Evolutionary conservation across 2,113 vertebrate species (phyloP).

Genomic region (Cricetomys ansorgei): DNA sequence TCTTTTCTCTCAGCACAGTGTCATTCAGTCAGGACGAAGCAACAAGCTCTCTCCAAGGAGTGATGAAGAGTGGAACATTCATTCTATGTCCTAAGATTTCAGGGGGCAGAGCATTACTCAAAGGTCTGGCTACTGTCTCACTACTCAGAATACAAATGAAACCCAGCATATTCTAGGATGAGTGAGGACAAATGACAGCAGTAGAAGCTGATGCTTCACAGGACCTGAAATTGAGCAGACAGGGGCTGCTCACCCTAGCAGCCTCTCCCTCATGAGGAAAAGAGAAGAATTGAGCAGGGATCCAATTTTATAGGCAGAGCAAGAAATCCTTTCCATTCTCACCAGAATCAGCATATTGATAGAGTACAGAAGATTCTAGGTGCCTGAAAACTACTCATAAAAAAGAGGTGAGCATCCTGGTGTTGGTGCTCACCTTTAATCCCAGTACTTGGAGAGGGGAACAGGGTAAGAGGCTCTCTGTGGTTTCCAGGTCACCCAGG

Average conservation of each 20-base stretch:
- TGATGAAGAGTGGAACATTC: background rate
- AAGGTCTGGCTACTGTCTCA: background rate
- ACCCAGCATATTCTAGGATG: background rate
- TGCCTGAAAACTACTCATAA: background rate
- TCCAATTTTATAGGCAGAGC: background rate
- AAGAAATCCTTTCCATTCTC: background rate
- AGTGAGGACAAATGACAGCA: background rate
- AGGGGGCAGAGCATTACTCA: background rate
- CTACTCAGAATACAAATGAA: background rate
- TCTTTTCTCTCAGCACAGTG: background rate
- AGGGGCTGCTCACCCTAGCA: too few species aligned
- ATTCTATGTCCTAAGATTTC: background rate
- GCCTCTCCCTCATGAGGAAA: background rate
- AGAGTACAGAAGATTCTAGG: background rate
- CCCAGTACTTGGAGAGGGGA: background rate
- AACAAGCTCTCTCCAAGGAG: background rate
- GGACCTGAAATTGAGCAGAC: background rate
- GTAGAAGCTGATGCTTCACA: background rate
- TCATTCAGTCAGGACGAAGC: background rate
- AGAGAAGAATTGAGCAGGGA: background rate
- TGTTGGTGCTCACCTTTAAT: background rate
- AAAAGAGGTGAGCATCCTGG: background rate
- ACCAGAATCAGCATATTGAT: background rate
- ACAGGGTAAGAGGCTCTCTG: background rate
- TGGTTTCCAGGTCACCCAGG: background rate